These are phyloP conservation scores for Bombycilla garrulus DNA, from an alignment of 2,113 vertebrate species.

Conservation along the genomic window DNA sequence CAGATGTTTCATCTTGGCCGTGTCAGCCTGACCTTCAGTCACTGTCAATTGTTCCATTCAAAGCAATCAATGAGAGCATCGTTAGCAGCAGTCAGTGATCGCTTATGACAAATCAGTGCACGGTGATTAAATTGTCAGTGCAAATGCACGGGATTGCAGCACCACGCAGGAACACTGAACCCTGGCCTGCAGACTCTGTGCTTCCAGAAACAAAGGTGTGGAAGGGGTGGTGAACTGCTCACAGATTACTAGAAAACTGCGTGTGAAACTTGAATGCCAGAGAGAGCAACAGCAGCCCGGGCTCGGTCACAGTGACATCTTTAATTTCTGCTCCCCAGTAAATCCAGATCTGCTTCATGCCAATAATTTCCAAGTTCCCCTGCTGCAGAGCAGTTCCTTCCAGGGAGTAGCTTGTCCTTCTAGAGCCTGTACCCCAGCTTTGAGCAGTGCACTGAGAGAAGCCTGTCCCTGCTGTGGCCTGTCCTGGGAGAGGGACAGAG, in stretches of 20 bases:
- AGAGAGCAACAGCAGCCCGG: neutral
- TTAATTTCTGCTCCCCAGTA: neutral
- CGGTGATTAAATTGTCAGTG: neutral
- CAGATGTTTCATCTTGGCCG: neutral
- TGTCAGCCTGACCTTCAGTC: conserved; percentile 44
- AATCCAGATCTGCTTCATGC: neutral
- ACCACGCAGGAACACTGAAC: neutral
- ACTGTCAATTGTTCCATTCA: conserved; percentile 11
- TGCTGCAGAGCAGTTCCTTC: neutral
- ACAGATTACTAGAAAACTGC: neutral
- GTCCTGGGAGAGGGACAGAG: neutral
- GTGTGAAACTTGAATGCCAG: neutral
- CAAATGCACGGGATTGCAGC: neutral
- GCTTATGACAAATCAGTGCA: conserved; percentile 4
- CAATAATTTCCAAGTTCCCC: neutral
- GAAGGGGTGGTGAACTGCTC: neutral
- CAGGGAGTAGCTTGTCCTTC: neutral
- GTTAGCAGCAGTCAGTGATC: conserved; percentile 9
- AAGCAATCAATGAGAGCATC: conserved; percentile 27
- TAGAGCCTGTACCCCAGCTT: neutral
- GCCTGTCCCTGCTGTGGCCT: neutral
- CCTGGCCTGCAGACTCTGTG: too few species aligned
- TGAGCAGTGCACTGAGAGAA: neutral
- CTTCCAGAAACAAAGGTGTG: neutral
- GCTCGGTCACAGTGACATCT: neutral